Evolutionary conservation across 2,113 vertebrate species (phyloP).

Genomic region (Vombatus ursinus): DNA sequence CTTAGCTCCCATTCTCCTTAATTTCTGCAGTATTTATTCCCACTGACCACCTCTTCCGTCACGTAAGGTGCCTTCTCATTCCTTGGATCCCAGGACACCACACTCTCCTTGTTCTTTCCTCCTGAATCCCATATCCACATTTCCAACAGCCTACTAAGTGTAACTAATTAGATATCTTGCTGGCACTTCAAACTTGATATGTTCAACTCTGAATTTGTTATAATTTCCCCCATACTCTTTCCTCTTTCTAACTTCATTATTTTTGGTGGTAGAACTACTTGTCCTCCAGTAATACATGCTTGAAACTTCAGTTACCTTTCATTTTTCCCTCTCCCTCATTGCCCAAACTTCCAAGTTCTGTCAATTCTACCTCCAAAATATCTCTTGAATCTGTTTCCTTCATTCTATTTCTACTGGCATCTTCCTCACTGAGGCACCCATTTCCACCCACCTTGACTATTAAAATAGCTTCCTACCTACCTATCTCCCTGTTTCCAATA

Average conservation of each 20-base stretch:
- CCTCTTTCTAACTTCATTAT: neutral
- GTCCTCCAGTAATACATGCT: neutral
- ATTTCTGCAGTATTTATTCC: neutral
- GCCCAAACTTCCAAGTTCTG: neutral
- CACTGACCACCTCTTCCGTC: neutral
- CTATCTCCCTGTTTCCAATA: neutral
- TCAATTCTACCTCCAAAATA: neutral
- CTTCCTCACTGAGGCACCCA: neutral
- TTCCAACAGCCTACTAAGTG: neutral
- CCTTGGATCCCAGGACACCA: neutral
- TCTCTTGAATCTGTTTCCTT: neutral
- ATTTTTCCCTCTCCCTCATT: neutral
- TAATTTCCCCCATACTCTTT: neutral
- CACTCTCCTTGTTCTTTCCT: neutral
- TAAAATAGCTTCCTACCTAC: neutral
- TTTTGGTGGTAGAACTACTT: neutral
- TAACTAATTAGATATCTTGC: neutral
- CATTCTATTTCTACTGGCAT: too few relatives aligned
- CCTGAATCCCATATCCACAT: neutral
- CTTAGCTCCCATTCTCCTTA: neutral
- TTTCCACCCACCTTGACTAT: neutral
- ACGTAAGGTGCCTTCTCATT: neutral
- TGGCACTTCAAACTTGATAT: neutral
- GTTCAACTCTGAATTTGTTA: neutral
- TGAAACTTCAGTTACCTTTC: neutral